Conservation (phyloP, 1,140 invertebrate species). For the Atta cephalotes region DNA sequence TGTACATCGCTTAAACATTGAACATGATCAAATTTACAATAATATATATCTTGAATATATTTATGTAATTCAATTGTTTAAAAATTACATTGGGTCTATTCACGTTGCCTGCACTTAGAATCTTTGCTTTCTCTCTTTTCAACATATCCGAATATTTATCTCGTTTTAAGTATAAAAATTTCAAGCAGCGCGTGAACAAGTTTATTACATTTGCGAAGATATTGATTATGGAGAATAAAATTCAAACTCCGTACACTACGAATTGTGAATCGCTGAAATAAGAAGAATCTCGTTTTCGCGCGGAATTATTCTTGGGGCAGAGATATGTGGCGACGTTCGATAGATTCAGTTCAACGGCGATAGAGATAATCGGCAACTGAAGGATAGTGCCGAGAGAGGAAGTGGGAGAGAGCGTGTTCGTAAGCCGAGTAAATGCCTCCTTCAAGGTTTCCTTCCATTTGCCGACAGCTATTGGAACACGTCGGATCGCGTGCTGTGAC, state of each 20-base stretch:
- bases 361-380: conserved; percentile 70
- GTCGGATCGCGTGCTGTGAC: conserved; percentile 46
- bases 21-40: too few species aligned
- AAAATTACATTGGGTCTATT: background rate
- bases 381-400: conserved; percentile 54
- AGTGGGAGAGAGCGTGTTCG: conserved; percentile 24
- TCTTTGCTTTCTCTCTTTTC: too few species aligned
- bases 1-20: background rate
- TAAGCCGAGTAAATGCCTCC: conserved; percentile 53
- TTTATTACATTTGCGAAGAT: background rate
- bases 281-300: conserved; percentile 21
- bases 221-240: background rate
- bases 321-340: conserved; percentile 26
- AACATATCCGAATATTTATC: too few species aligned
- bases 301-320: conserved; percentile 40
- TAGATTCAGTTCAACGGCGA: conserved; percentile 63
- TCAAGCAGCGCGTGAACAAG: too few species aligned
- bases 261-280: background rate
- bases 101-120: too few species aligned
- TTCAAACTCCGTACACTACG: background rate
- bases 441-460: conserved; percentile 68
- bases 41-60: background rate
- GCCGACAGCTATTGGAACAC: conserved; percentile 51
- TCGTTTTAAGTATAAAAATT: too few species aligned
- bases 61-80: background rate